Evolutionary conservation across 2,888 invertebrate species (phyloP).

Genomic region (Drosophila suboccidentalis): DNA sequence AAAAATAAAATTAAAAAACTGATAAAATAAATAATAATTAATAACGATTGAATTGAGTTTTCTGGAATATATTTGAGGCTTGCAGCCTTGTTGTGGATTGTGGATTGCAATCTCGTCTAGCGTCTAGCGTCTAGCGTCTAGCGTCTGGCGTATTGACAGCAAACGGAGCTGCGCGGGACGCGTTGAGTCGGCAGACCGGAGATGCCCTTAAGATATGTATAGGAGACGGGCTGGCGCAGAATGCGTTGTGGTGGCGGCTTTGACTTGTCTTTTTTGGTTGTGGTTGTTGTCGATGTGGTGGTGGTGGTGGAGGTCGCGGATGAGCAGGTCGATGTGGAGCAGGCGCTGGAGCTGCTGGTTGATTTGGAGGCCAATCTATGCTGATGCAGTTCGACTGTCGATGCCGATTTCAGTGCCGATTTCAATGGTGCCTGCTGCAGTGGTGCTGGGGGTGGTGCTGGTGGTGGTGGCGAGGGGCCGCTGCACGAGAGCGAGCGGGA

Average conservation of each 20-base stretch:
- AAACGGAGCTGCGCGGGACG: conserved; percentile 88
- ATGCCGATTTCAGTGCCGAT: conserved; percentile 79
- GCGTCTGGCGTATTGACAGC: conserved; percentile 84
- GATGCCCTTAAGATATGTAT: conserved; percentile 92
- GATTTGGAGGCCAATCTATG: conserved; percentile 55
- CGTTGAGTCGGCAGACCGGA: conserved; percentile 93
- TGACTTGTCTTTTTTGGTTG: conserved; percentile 55
- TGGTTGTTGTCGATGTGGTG: conserved; percentile 7
- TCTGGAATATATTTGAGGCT: too few relatives aligned
- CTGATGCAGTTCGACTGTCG: conserved; percentile 75
- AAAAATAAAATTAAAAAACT: too few relatives aligned
- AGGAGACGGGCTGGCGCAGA: conserved; percentile 91
- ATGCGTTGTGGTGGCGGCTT: conserved; percentile 91
- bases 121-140: conserved; percentile 82
- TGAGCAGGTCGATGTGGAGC: conserved; percentile 42
- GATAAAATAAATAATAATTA: too few relatives aligned
- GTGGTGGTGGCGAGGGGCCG: conserved; percentile 84
- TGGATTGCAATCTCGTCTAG: conserved; percentile 44
- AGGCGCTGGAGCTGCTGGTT: conserved; percentile 53
- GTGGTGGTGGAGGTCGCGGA: conserved; percentile 30
- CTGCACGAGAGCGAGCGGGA: conserved; percentile 89
- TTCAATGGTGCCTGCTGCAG: conserved; percentile 55
- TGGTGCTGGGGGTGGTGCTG: conserved; percentile 67
- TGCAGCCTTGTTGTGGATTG: not conserved
- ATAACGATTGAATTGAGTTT: too few relatives aligned